These are phyloP conservation scores for Agrenia bidenticulata DNA, from an alignment of 2,888 invertebrate genomes.

Conservation along the genomic window DNA sequence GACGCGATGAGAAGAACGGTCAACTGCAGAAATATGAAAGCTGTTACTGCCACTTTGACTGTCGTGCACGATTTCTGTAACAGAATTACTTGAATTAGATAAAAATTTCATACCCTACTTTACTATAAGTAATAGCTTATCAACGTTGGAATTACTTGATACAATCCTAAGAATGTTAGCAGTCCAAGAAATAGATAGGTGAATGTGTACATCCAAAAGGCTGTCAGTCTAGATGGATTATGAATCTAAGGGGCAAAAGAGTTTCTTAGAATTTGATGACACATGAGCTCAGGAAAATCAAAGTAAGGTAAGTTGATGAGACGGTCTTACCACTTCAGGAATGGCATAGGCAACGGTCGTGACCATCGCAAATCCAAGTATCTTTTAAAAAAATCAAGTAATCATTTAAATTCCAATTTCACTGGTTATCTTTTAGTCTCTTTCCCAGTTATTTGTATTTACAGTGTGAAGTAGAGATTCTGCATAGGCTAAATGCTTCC, in stretches of 20 bases:
- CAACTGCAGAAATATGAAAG: background rate
- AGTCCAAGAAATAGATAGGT: constrained; percentile 9
- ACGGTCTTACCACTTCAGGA: constrained; percentile 1
- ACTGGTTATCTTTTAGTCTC: background rate
- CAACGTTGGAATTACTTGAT: too few relatives aligned
- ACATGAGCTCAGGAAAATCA: too few relatives aligned
- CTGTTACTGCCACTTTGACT: background rate
- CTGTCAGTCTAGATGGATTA: background rate
- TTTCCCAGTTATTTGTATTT: background rate
- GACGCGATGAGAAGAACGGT: background rate
- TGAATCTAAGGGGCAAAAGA: background rate
- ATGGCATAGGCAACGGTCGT: background rate
- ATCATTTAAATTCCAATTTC: background rate
- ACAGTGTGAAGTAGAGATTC: background rate
- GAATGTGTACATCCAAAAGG: constrained; percentile 12
- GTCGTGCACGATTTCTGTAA: background rate
- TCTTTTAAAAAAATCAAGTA: background rate
- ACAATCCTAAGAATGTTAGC: background rate
- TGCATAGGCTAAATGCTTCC: background rate
- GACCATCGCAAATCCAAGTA: background rate
- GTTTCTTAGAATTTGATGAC: background rate
- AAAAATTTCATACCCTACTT: too few relatives aligned
- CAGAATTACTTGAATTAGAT: background rate
- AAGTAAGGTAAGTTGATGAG: too few relatives aligned
- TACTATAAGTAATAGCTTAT: too few relatives aligned